Conservation (phyloP, 1,140 invertebrate species). For the Drosophila watanabei region DNA sequence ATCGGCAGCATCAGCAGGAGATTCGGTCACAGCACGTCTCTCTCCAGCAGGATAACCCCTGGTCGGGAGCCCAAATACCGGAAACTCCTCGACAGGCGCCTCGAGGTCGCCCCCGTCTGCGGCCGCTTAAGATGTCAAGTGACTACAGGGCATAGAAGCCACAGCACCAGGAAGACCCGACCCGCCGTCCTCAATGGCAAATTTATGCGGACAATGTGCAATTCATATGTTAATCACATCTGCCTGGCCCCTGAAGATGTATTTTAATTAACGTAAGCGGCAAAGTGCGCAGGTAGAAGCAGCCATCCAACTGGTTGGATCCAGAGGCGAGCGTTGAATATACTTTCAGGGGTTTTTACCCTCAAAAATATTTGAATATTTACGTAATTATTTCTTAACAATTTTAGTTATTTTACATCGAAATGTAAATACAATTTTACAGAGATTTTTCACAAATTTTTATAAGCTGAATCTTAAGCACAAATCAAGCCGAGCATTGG, state of each 20-base stretch:
- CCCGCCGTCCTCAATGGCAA: constrained; percentile 64
- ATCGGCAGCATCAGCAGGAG: not conserved
- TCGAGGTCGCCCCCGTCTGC: constrained; percentile 58
- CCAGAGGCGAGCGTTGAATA: not conserved
- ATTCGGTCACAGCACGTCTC: constrained; percentile 5
- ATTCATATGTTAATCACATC: constrained; percentile 82
- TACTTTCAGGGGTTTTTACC: not conserved
- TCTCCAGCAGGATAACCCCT: constrained; percentile 44
- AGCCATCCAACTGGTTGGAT: not conserved
- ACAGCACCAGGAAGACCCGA: constrained; percentile 8
- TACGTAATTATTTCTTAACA: not conserved
- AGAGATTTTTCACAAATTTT: not conserved
- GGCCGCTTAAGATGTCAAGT: constrained; percentile 80
- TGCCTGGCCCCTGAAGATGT: constrained; percentile 31
- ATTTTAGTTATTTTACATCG: not conserved
- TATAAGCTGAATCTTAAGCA: no score
- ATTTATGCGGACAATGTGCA: constrained; percentile 81
- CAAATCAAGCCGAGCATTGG: not conserved
- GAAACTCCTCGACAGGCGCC: constrained; percentile 69
- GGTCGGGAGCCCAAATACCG: constrained; percentile 48
- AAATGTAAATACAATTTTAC: not conserved
- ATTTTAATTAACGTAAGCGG: constrained; percentile 79
- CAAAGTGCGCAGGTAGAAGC: constrained; percentile 66
- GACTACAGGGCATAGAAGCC: constrained; percentile 56
- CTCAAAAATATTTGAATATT: not conserved